Base-by-base conservation (phyloP, 2,888 invertebrate genomes). In the Disparrhopalites patrizii region DNA sequence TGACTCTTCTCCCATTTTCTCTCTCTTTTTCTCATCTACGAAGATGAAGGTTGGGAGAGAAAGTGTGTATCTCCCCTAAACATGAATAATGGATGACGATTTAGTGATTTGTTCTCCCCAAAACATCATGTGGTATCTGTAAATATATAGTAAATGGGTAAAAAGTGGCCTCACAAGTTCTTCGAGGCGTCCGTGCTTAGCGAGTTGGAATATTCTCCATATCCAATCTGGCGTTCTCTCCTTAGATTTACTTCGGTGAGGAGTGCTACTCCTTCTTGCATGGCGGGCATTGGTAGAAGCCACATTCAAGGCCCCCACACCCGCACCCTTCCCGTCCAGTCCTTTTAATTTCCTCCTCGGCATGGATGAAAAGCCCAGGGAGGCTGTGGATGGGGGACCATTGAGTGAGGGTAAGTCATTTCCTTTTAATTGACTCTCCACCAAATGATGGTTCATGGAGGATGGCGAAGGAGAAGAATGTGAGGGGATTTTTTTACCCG, bases 181-280 rank as follows among this genome's bases (percentile, higher is more conserved):
- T 50, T 77, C 76, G 23, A 78, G 71, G 64, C 77, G 72, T 50
- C 79, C 79, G 38, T 76, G 75, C 60, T 77, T 77, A n/a, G 78
- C 78, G 43, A 77, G 75, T 63, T 77, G 75, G 68, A 80, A 79
- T 18, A 79, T 78, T 67, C 76, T 77, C 71, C 76, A 76, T 61
- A 79, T 79, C 79, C 79, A 80, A 65, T 79, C 79, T 10, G 79
- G 79, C 8, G 78, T 78, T 55, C 76, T 70, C 33, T 78, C 77
- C 62, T 75, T 70, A 47, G 76, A 77, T 63, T 73, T 72, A 52
- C 69, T 71, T 33, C 73, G 52, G 51, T 57, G 18, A 3, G 40
- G n/a, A 3, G 38, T 15, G 5, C n/a, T 66, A 40, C 56, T 5
- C 20, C 47, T 63, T 55, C 63, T 51, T 54, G 28, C 2, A 33